Base-by-base conservation (phyloP, 2,797 vertebrate species). In the Australoheros facetus region DNA sequence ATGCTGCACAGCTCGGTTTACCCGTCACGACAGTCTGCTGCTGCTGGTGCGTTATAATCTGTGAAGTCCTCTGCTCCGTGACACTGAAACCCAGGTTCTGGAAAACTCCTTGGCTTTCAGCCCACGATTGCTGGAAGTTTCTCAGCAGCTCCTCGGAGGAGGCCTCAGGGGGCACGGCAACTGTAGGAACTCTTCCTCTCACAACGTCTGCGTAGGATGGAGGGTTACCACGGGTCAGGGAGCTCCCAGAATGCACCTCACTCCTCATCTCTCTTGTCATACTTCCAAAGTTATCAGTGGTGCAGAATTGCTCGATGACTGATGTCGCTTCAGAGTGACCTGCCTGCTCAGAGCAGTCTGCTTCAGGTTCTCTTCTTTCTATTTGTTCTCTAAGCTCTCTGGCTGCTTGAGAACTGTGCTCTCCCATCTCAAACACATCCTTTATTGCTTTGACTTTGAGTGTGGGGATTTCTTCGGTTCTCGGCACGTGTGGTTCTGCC, bases 201-300 rank as follows among this genome's bases (percentile, higher is more conserved):
- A 98, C 96, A 48, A 98, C 97, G 55, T 98, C 97, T 19, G 97
- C 97, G 7, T 98, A 98, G 37, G 97, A 97, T 0, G 97, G 97
- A 14, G 97, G 97, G 62, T 93, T 96, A 2, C 94, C 96, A 3
- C 95, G 95, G 60, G 93, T 88, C 78, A 89, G 83, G 4, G 95
- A 83, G 75, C 87, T 92, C 82, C 95, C 94, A 39, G 95, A 92
- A 69, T 91, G 93, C 58, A 77, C 81, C 55, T 94, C 91, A 1
- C 86, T 93, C 74, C 88, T 94, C 1, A 88, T 91, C 72, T 92
- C 94, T 1, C 72, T 90, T 3, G 89, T 81, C 13, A 91, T 78
- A 90, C 94, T 96, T 48, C 96, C 95, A 45, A 95, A 95, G 28
- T 95, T 88, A 7, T 96, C 96, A 12, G 95, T 3, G 23, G 78